Evolutionary conservation across 2,113 vertebrate species (phyloP).

Genomic region (Machaerirhynchus nigripectus): DNA sequence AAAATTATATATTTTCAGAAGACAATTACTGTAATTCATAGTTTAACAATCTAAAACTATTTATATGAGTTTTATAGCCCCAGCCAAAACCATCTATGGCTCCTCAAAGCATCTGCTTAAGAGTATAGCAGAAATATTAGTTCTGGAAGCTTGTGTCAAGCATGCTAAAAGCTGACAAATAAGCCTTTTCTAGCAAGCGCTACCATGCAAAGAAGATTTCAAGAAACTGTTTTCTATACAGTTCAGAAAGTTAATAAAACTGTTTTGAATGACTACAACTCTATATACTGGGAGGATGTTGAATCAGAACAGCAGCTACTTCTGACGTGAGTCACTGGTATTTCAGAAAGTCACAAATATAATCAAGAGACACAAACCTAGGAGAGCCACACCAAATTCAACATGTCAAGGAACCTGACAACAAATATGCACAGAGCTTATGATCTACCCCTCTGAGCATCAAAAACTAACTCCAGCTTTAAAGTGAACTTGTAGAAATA

Average conservation of each 20-base stretch:
- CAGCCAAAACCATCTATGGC: not conserved
- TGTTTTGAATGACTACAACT: not conserved
- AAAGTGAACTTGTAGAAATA: not conserved
- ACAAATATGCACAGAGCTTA: not conserved
- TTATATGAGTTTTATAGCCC: not conserved
- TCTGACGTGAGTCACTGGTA: not conserved
- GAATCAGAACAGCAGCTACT: not conserved
- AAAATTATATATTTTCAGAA: not conserved
- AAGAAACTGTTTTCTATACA: not conserved
- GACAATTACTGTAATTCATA: not conserved
- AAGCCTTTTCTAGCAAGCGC: not conserved
- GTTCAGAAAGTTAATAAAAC: not conserved
- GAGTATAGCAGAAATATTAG: not conserved
- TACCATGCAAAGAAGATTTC: not conserved
- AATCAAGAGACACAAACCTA: not conserved
- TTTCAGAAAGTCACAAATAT: not conserved
- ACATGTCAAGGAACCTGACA: not conserved
- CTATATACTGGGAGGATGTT: not conserved
- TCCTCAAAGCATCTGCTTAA: not conserved
- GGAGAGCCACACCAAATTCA: not conserved
- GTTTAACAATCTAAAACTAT: not conserved
- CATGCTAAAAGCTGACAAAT: not conserved
- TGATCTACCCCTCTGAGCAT: not conserved
- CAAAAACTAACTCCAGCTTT: conserved; percentile 26
- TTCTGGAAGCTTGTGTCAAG: conserved; percentile 9